A percentile compares a stretch with the other conserved stretches of the same genome.
phyloP scores from a whole-genome alignment of 2,888 invertebrate species.

The Chaitophorus viminalis region DNA sequence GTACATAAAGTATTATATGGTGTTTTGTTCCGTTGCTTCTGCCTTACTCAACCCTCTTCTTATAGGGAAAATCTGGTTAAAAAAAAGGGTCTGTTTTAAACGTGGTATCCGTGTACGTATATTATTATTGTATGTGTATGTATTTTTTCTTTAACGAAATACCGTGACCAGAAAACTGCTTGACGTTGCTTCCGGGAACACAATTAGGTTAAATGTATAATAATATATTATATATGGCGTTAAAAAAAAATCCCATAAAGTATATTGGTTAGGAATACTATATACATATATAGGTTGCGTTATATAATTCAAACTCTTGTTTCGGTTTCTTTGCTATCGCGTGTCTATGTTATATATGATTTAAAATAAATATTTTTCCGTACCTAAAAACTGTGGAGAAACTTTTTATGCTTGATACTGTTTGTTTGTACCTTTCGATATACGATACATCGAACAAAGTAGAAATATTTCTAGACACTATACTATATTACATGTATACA shows the following conservation, averaged over 20 bases:
- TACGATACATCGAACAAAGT: no score
- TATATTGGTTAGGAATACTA: no score
- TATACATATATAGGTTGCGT: no score
- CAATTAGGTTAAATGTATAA: background rate
- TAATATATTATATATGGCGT: background rate
- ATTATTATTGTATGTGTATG: background rate
- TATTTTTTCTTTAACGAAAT: background rate
- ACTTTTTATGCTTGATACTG: no score
- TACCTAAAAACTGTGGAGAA: no score
- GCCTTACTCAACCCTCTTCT: constrained; percentile 51
- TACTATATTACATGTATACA: no score
- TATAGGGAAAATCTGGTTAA: constrained; percentile 3
- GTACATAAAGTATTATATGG: constrained; percentile 51
- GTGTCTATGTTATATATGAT: background rate
- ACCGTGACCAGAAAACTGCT: constrained; percentile 43
- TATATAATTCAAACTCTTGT: background rate
- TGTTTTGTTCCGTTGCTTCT: constrained; percentile 38
- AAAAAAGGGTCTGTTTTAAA: constrained; percentile 52
- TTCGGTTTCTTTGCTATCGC: background rate
- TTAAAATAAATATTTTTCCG: no score
- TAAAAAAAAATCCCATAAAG: no score
- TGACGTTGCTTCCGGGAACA: constrained; percentile 53
- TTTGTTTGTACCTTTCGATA: no score
- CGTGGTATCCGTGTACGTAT: background rate
- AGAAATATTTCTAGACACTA: no score